Evolutionary conservation across 92 coral and sea anemone genomes (phyloP), one percentile per base, ranked within the genome.

Genomic region (Montipora capitata): DNA sequence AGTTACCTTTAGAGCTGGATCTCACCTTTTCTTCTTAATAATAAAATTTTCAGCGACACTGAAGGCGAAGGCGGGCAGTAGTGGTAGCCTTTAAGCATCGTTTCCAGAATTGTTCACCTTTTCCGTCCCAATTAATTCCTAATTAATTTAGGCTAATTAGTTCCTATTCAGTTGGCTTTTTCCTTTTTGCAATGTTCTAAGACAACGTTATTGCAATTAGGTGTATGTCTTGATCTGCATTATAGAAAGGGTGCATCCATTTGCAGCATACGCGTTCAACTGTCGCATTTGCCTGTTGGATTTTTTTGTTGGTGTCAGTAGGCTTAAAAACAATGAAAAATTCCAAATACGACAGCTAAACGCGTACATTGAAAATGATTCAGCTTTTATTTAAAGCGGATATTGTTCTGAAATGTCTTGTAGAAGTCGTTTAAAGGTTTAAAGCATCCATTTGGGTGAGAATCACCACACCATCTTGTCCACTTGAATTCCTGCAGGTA

Each of bases 371-470:
- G 74, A 68, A 17, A 68, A 68, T 68, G 74, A 10, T 68, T 68
- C 12, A 68, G 74, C 43, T 68, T 45, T 68, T 68, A 38, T 68
- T 68, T 68, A 68, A 5, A 68, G 74, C 27, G 74, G 81, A 76
- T 56, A 9, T 58, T 76, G 81, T 58, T 76, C 81, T 10, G 81
- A 68, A 2, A 76, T 76, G 68, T 76, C 81, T 76, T 76, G 81
- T 20, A 76, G 17, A 76, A 76, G 81, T 56, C 81, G n/a, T n/a
- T n/a, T n/a, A n/a, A n/a, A n/a, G n/a, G 51, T 58, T 76, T 56
- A 35, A 76, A 76, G 68, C 81, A 76, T 76, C 81, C 81, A 59
- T 76, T 58, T 76, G 81, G 81, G 68, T 76, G 81, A 56, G 81
- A 51, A 76, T 76, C 81, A 35, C 81, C 81, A 58, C 56, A 52